Base-by-base conservation (phyloP, 2,888 invertebrate genomes). In the Criorhina ranunculi region DNA sequence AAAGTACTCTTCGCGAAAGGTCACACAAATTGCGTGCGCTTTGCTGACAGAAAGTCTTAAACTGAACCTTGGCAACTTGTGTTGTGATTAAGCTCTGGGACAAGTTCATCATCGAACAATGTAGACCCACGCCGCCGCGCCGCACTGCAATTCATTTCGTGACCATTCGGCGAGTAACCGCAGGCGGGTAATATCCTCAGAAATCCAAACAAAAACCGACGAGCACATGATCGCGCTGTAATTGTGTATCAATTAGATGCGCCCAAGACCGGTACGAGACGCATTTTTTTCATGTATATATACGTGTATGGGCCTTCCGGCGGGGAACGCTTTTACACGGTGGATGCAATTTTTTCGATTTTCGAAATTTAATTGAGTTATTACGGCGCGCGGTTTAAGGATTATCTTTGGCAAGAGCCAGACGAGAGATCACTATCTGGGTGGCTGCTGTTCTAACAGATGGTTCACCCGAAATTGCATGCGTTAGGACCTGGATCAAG, bases 201-300 rank as follows among this genome's bases (percentile, higher is more conserved):
- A 69, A 75, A 79, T 51, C 49, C 83, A 79, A 83, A 83, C 79
- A 83, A 75, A 82, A 67, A 69, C 42, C 57, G 55, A 42, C 67
- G 55, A 67, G 49, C 82, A 78, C 66, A 82, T 78, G 79, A 83
- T 69, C 73, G 73, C 78, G 78, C 67, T n/a, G 79, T 83, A 83
- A 83, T 78, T 78, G 83, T 79, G 83, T 83, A 83, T 79, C 83
- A 83, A 83, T 83, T 79, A 83, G 83, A 83, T 79, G 62, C 67
- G 79, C 72, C 67, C 83, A 62, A 67, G 79, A 79, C 57, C 67
- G 79, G 73, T 79, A 62, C 29, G 12, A n/a, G 46, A 33, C 46
- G 51, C 42, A 51, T 60, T 42, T 15, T 33, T n/a, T n/a, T n/a
- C n/a, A 19, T 6, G 19, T 35, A 46, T 51, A 15, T 11, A 9